Base-by-base conservation (phyloP, 1,140 invertebrate genomes). In the Drosophila pectinifera region DNA sequence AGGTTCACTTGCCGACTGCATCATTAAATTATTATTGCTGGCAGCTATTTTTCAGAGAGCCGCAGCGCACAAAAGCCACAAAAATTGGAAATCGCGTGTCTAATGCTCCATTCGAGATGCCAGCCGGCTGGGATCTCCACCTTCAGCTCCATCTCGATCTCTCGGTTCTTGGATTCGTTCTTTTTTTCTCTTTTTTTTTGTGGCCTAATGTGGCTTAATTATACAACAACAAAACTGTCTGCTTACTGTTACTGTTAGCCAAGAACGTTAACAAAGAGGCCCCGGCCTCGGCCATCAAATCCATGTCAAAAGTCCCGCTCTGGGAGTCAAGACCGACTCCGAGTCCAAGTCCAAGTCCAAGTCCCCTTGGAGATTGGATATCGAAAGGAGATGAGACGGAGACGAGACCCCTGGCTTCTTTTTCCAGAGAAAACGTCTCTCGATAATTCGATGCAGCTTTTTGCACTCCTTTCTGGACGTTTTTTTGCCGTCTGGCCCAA, bases 21-120 rank as follows among this genome's bases (percentile, higher is more conserved):
- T 89, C 79, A 88, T 88, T 83, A 88, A 88, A 88, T 83, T 83
- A 88, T 88, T 89, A 86, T 88, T 86, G 74, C 82, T 73, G 59
- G 16, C 49, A 68, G 79, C 55, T 53, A 83, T 78, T 70, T 67
- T 77, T 76, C 73, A 78, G 18, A 74, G 18, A 56, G 24, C 54
- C 20, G 46, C 16, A 31, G 13, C 48, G 55, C 13, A 78, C 63
- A 64, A 64, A 51, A 73, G 59, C 62, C 39, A 67, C 39, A 79
- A 61, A 79, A 75, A 75, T 88, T 79, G 64, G 55, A 79, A 79
- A 88, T 79, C 64, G 83, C 84, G 63, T 88, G 80, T 76, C 83
- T 83, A 83, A 88, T 89, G 79, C 72, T 64, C 39, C 61, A 63
- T 79, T 79, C 70, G 79, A 78, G 63, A 73, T 76, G 79, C 53